These are phyloP conservation scores for Oryzaephilus surinamensis DNA, from an alignment of 1,140 invertebrate species.

Conservation along the genomic window DNA sequence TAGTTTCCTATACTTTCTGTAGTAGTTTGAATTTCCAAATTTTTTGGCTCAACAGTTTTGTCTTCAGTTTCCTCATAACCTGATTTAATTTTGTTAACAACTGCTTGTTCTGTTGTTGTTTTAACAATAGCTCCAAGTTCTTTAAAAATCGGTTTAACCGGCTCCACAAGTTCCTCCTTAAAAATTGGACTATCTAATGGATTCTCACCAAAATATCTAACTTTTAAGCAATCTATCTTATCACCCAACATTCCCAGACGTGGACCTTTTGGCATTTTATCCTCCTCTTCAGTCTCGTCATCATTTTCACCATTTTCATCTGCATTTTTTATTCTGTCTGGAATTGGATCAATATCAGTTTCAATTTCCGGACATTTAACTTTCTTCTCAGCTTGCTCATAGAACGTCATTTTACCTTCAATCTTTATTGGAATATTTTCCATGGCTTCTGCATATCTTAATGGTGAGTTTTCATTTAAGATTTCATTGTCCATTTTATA, in stretches of 20 bases:
- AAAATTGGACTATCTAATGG: constrained; percentile 67
- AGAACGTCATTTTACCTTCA: constrained; percentile 46
- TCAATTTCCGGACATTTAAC: constrained; percentile 43
- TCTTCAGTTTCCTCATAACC: too few relatives aligned
- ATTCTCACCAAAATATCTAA: constrained; percentile 60
- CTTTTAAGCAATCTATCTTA: constrained; percentile 62
- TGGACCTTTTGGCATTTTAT: constrained; percentile 27
- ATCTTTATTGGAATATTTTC: constrained; percentile 45
- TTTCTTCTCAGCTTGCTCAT: constrained; percentile 38
- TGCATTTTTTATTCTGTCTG: constrained; percentile 41
- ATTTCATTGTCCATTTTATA: constrained; percentile 18
- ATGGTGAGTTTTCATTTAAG: constrained; percentile 42
- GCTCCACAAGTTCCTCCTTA: constrained; percentile 40
- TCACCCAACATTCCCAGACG: constrained; percentile 49
- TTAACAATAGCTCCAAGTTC: not conserved
- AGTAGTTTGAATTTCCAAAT: not conserved
- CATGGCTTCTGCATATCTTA: constrained; percentile 48
- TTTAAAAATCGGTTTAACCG: constrained; percentile 21
- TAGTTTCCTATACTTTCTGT: too few relatives aligned
- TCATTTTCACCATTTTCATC: constrained; percentile 30
- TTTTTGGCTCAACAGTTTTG: too few relatives aligned
- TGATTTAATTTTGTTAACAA: too few relatives aligned
- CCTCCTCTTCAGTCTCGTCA: constrained; percentile 22
- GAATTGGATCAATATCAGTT: constrained; percentile 40
- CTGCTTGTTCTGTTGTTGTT: not conserved